phyloP scores from a whole-genome alignment of 2,888 invertebrate species.

The Orthonevra nobilis region DNA sequence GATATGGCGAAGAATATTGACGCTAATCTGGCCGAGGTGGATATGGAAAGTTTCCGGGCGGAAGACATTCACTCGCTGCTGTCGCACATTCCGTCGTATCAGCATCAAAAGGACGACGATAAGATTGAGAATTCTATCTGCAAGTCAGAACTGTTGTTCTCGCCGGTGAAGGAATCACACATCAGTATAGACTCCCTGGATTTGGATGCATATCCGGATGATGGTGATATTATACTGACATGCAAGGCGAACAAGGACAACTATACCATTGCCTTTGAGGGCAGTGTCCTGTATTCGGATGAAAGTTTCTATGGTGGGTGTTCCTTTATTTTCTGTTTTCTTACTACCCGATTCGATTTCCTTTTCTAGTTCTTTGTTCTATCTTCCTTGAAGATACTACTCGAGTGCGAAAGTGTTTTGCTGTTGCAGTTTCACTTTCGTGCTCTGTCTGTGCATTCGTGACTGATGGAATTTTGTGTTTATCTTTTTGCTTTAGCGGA shows the following conservation, averaged over 20 bases:
- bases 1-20: slow-evolving; percentile 93
- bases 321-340: no score
- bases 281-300: slow-evolving; percentile 92
- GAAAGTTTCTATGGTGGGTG: slow-evolving; percentile 86
- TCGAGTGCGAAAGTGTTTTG: slow-evolving; percentile 29
- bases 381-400: background rate
- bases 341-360: slow-evolving; percentile 11
- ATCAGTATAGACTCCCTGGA: slow-evolving; percentile 95
- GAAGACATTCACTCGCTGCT: slow-evolving; percentile 94
- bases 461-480: slow-evolving; percentile 6
- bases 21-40: slow-evolving; percentile 95
- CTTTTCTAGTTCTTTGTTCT: slow-evolving; percentile 47
- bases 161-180: slow-evolving; percentile 91
- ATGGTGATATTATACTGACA: slow-evolving; percentile 92
- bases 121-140: slow-evolving; percentile 91
- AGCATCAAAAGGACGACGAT: slow-evolving; percentile 80
- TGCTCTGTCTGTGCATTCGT: slow-evolving; percentile 1
- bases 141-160: slow-evolving; percentile 94
- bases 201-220: slow-evolving; percentile 88
- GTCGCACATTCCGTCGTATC: slow-evolving; percentile 89
- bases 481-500: slow-evolving; percentile 72
- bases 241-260: slow-evolving; percentile 96
- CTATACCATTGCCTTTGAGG: slow-evolving; percentile 97
- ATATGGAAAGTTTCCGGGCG: slow-evolving; percentile 96
- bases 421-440: slow-evolving; percentile 52